phyloP scores from a whole-genome alignment of 2,888 invertebrate species.

The Mechanitis mazaeus region DNA sequence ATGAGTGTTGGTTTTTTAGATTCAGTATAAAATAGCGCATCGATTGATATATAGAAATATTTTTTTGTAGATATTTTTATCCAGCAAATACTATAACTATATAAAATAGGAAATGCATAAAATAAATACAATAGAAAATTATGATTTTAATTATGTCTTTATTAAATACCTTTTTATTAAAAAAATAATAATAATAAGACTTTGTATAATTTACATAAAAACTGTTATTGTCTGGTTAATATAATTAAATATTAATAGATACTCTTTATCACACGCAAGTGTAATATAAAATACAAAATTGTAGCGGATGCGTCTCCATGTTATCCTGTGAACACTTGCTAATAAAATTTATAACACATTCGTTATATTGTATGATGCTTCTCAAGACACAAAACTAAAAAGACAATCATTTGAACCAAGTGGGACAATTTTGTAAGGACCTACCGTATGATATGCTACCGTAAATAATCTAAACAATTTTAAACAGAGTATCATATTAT shows the following conservation, averaged over 20 bases:
- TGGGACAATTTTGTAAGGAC: not conserved
- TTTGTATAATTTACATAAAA: too few relatives aligned
- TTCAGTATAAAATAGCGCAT: too few relatives aligned
- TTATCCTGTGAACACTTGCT: slow-evolving; percentile 11
- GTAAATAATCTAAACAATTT: slow-evolving; percentile 13
- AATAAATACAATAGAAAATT: too few relatives aligned
- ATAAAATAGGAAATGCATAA: too few relatives aligned
- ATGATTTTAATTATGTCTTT: too few relatives aligned
- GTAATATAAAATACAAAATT: slow-evolving; percentile 2
- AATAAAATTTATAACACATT: slow-evolving; percentile 1
- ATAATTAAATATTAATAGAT: not conserved
- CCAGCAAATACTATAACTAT: too few relatives aligned
- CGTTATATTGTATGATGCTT: not conserved
- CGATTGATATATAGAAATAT: too few relatives aligned
- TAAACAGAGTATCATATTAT: slow-evolving; percentile 14
- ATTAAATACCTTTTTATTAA: too few relatives aligned
- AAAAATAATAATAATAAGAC: too few relatives aligned
- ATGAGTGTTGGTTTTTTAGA: too few relatives aligned
- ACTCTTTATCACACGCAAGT: not conserved
- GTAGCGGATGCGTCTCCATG: slow-evolving; percentile 5
- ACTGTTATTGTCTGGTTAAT: not conserved
- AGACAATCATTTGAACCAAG: slow-evolving; percentile 8
- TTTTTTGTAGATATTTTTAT: too few relatives aligned
- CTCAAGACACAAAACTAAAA: slow-evolving; percentile 13
- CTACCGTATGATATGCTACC: slow-evolving; percentile 12